Evolutionary conservation across 2,797 vertebrate species (phyloP).

Genomic region (Lutjanus campechanus): DNA sequence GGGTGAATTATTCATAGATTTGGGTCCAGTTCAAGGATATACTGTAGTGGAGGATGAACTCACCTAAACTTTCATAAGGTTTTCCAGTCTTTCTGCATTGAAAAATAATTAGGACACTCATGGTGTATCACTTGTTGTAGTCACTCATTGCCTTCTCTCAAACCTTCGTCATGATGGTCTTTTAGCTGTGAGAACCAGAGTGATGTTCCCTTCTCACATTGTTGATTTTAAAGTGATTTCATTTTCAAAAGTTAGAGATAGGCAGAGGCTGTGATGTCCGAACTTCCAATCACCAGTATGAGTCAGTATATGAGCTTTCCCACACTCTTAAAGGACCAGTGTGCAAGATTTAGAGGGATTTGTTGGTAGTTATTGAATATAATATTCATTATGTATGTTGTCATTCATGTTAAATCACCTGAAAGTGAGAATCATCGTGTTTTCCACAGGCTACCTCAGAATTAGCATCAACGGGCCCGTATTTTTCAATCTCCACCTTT

Average conservation of each 20-base stretch:
- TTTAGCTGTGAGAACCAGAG: background rate
- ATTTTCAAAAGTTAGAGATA: background rate
- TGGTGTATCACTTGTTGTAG: constrained; percentile 14
- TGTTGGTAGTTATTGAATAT: no score
- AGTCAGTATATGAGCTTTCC: background rate
- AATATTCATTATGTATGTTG: no score
- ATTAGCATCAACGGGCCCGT: no score
- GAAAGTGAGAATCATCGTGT: no score
- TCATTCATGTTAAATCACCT: no score
- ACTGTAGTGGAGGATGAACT: constrained; percentile 29
- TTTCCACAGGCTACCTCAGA: no score
- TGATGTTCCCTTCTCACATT: background rate
- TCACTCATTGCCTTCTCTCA: background rate
- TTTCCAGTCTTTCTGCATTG: constrained; percentile 40
- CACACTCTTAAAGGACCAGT: background rate
- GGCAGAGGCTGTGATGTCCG: background rate
- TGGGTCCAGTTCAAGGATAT: constrained; percentile 39
- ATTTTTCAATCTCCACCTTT: no score
- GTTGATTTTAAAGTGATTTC: constrained; percentile 26
- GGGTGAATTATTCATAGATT: constrained; percentile 54
- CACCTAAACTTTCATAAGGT: constrained; percentile 29
- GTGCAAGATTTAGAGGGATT: no score
- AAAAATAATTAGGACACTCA: constrained; percentile 2
- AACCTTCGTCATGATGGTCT: background rate
- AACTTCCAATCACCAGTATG: background rate